These are phyloP conservation scores for Anagrus nilaparvatae DNA, from an alignment of 1,140 invertebrate genomes.

Conservation along the genomic window DNA sequence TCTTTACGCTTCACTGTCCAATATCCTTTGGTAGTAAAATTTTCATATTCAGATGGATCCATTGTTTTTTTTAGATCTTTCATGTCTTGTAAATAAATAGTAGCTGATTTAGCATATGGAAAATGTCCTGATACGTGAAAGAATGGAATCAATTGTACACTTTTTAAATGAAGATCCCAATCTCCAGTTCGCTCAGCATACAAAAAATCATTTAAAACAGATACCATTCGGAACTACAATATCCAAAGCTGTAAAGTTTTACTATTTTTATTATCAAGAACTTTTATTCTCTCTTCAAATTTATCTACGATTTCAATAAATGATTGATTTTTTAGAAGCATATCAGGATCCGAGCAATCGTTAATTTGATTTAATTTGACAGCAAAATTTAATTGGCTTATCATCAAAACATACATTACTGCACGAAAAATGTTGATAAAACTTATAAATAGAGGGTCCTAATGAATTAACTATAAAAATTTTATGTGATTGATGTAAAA, in stretches of 20 bases:
- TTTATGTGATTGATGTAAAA: no score
- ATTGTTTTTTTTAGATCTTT: constrained; percentile 18
- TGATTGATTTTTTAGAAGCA: no score
- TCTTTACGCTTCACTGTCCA: constrained; percentile 24
- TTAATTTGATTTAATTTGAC: no score
- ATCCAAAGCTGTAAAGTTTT: constrained; percentile 23
- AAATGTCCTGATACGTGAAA: constrained; percentile 16
- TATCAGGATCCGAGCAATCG: no score
- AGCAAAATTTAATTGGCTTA: no score
- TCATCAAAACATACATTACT: no score
- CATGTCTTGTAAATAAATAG: constrained; percentile 24
- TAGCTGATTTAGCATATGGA: constrained; percentile 11
- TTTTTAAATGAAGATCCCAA: constrained; percentile 11
- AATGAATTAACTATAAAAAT: no score
- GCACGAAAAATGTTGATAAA: no score
- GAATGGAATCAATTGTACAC: constrained; percentile 19
- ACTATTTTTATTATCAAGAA: constrained; percentile 15
- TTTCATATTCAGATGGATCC: constrained; percentile 22
- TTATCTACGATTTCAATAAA: no score
- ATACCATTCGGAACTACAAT: constrained; percentile 8
- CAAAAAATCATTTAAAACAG: constrained; percentile 11
- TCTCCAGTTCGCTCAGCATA: constrained; percentile 15
- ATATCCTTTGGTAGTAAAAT: constrained; percentile 21
- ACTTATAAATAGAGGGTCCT: no score
- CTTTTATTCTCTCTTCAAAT: no score